Base-by-base conservation (phyloP, 2,888 invertebrate species). In the Coleophora flavipennella region DNA sequence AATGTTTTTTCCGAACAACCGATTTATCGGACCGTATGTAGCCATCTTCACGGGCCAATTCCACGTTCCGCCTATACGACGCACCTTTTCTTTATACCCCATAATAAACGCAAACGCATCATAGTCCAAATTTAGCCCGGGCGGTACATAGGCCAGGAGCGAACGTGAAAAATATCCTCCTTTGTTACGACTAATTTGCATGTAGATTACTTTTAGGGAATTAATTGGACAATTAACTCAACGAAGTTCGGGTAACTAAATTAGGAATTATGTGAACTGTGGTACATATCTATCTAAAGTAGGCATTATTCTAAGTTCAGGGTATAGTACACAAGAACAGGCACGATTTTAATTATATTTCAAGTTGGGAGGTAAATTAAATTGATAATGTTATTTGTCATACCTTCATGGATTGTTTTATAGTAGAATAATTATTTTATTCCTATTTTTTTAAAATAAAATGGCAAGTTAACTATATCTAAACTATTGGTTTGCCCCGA, bases 41-140 rank as follows among this genome's bases (percentile, higher is more conserved):
- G 3, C 8, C 34, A 6, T 10, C 13, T 39, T 14, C 29, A 31
- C 35, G 35, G 35, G 34, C 38, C 41, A 41, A 41, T 41, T 41
- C 35, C 38, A 8, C 29, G 29, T 38, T 41, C 28, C 35, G 41
- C 31, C 31, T 25, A n/a, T n/a, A 20, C 20, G 20, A 41, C 41
- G 37, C 38, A 41, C 35, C 41, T 38, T 40, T 50, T 47, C 45
- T 44, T 49, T 53, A 53, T 46, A 45, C 42, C 42, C 41, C 46
- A 40, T 51, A 48, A n/a, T 49, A 52, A 55, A 53, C 50, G 54
- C 42, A 49, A 48, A 49, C 51, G 48, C 48, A 49, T 53, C 54
- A 53, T 35, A 31, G 13, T 25, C 38, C 36, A 6, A 20, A 6
- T 6, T 20, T 3, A 4, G 6, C 3, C 20, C 20, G 3, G 3